These are phyloP conservation scores for Prionailurus bengalensis DNA, from an alignment of 2,113 vertebrate species.

Conservation along the genomic window DNA sequence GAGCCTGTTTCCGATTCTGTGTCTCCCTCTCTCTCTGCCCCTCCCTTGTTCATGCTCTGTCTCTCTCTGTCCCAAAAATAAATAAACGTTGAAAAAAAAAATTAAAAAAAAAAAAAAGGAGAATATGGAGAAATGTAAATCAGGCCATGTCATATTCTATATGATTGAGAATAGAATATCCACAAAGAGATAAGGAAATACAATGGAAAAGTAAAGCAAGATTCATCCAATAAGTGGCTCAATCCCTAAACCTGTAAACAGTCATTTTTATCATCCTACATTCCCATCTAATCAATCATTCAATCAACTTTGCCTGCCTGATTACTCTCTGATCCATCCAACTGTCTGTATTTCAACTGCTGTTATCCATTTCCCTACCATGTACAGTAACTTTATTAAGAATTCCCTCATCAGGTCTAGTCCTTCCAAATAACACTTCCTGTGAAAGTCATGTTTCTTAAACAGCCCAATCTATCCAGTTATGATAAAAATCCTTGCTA, in stretches of 20 bases:
- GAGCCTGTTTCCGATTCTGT: too few relatives aligned
- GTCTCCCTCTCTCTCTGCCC: too few relatives aligned
- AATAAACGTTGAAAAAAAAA: too few relatives aligned
- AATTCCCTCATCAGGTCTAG: neutral
- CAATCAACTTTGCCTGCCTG: neutral
- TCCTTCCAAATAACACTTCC: neutral
- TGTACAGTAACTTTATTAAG: neutral
- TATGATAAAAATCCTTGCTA: neutral
- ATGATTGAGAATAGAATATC: neutral
- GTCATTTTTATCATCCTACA: neutral
- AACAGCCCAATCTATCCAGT: neutral
- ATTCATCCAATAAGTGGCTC: neutral
- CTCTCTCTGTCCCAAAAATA: too few relatives aligned
- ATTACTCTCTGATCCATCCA: neutral
- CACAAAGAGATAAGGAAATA: neutral
- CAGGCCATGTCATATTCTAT: neutral
- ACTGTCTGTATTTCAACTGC: neutral
- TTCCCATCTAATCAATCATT: neutral
- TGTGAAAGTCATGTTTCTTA: neutral
- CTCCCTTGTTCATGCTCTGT: too few relatives aligned
- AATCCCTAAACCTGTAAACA: neutral
- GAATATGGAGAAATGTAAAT: neutral
- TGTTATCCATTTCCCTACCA: neutral
- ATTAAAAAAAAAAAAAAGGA: neutral
- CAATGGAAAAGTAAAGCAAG: neutral